Evolutionary conservation across 2,113 vertebrate genomes (phyloP).

Genomic region (Cercocebus atys): DNA sequence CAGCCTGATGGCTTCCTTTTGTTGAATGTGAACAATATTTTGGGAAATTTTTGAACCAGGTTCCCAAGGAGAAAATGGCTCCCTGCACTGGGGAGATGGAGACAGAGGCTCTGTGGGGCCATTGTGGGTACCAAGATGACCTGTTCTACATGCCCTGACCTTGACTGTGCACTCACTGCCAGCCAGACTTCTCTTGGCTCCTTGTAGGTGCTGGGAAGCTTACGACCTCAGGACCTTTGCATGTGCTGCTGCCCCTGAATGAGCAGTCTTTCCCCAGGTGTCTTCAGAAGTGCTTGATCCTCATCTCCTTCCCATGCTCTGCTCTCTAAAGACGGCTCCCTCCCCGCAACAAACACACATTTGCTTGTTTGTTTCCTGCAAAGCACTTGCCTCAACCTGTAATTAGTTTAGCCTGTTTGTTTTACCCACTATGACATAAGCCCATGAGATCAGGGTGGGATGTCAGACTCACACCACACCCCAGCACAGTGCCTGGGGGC

Average conservation of each 20-base stretch:
- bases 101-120: neutral
- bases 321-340: neutral
- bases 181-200: neutral
- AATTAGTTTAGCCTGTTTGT: neutral
- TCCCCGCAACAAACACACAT: too few relatives aligned
- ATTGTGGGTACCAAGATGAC: neutral
- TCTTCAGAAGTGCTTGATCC: neutral
- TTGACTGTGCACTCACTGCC: neutral
- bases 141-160: accelerated
- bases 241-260: neutral
- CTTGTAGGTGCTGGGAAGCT: neutral
- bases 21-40: neutral
- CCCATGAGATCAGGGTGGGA: neutral
- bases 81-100: neutral
- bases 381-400: neutral
- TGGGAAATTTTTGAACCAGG: neutral
- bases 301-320: neutral
- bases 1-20: neutral
- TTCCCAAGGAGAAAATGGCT: neutral
- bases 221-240: neutral
- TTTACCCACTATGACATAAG: neutral
- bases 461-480: neutral
- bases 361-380: neutral
- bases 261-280: neutral
- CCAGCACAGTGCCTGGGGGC: too few relatives aligned